These are phyloP conservation scores for Eudasyphora cyanicolor DNA, from an alignment of 2,888 invertebrate species.

Conservation along the genomic window DNA sequence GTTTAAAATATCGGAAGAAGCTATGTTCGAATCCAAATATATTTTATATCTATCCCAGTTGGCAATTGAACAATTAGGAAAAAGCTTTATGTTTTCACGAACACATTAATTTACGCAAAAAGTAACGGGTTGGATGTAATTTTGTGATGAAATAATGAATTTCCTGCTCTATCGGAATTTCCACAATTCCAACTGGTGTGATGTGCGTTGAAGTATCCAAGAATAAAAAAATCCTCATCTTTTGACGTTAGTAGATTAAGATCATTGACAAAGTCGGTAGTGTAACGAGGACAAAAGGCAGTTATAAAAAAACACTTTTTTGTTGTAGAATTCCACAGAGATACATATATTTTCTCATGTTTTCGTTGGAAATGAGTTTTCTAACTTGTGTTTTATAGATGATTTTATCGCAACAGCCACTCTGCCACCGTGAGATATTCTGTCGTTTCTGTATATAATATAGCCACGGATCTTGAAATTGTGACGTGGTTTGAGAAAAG, in stretches of 20 bases:
- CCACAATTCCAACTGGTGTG: conserved; percentile 8
- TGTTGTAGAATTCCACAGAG: not conserved
- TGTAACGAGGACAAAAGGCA: conserved; percentile 15
- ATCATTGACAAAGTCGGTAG: not conserved
- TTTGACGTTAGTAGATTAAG: not conserved
- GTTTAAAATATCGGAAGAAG: too few species aligned
- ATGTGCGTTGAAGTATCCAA: conserved; percentile 8
- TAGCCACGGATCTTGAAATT: conserved; percentile 2
- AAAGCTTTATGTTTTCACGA: not conserved
- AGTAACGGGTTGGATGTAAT: not conserved
- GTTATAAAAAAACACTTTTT: conserved; percentile 2
- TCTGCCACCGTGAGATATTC: too few species aligned
- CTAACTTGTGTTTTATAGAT: not conserved
- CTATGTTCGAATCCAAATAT: too few species aligned
- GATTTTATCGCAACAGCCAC: not conserved
- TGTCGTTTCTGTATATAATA: conserved; percentile 16
- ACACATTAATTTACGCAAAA: too few species aligned
- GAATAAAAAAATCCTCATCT: conserved; percentile 2
- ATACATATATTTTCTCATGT: conserved; percentile 5
- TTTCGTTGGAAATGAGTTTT: not conserved
- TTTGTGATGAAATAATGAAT: not conserved
- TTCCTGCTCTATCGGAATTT: too few species aligned
- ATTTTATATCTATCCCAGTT: too few species aligned
- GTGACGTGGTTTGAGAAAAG: conserved; percentile 12
- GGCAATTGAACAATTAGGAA: too few species aligned